Conservation (phyloP, 1,140 invertebrate genomes). For the Acarapis woodi region DNA sequence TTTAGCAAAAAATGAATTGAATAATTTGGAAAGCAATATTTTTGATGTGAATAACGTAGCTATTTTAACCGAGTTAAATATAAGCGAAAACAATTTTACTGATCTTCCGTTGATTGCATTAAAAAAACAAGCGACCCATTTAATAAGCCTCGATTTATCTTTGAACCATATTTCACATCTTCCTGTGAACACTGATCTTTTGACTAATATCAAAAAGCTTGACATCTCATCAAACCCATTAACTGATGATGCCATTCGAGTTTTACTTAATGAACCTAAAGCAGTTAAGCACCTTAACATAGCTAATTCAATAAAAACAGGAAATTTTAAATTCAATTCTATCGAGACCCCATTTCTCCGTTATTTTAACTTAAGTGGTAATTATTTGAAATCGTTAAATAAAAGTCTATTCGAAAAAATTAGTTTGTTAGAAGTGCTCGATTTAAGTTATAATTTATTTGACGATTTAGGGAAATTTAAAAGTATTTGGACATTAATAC, state of each 20-base stretch:
- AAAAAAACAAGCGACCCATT: slow-evolving; percentile 47
- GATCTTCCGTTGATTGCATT: slow-evolving; percentile 41
- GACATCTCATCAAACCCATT: slow-evolving; percentile 61
- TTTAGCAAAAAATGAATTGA: slow-evolving; percentile 37
- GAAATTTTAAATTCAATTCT: slow-evolving; percentile 32
- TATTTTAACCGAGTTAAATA: slow-evolving; percentile 46
- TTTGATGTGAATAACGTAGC: slow-evolving; percentile 45
- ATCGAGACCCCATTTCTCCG: slow-evolving; percentile 61
- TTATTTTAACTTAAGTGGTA: slow-evolving; percentile 44
- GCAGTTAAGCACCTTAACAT: slow-evolving; percentile 48
- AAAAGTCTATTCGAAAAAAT: slow-evolving; percentile 36
- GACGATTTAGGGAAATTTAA: slow-evolving; percentile 20
- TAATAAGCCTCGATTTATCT: slow-evolving; percentile 43
- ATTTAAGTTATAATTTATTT: slow-evolving; percentile 42
- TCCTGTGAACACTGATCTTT: slow-evolving; percentile 45
- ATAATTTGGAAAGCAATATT: slow-evolving; percentile 43
- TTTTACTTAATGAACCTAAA: slow-evolving; percentile 57
- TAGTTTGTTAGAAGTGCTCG: slow-evolving; percentile 40
- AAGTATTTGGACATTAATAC: slow-evolving; percentile 32
- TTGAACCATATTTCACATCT: slow-evolving; percentile 42
- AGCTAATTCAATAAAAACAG: slow-evolving; percentile 40
- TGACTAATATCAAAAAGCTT: slow-evolving; percentile 55
- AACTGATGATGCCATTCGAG: slow-evolving; percentile 32
- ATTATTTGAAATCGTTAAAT: slow-evolving; percentile 33
- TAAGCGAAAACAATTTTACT: slow-evolving; percentile 42